Conservation (phyloP, 2,888 invertebrate species). For the Agelastica alni region DNA sequence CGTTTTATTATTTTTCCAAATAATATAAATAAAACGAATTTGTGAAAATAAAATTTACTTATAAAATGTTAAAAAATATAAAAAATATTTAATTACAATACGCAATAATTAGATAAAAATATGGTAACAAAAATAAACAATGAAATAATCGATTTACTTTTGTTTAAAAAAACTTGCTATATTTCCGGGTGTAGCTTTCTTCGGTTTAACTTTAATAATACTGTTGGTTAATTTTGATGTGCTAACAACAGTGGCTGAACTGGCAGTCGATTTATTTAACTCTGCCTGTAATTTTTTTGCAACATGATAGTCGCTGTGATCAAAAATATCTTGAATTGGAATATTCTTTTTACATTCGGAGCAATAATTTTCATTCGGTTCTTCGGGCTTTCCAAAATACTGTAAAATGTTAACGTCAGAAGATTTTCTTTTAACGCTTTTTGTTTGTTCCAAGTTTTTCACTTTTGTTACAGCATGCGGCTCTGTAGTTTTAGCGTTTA, state of each 20-base stretch:
- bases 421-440: slow-evolving; percentile 15
- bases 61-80: too few species aligned
- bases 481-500: neutral
- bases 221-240: too few species aligned
- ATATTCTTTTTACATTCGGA: slow-evolving; percentile 19
- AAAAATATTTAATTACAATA: too few species aligned
- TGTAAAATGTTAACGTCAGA: slow-evolving; percentile 25
- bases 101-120: too few species aligned
- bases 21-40: too few species aligned
- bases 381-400: slow-evolving; percentile 38
- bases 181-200: neutral
- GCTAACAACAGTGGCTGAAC: neutral
- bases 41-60: too few species aligned
- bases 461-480: neutral
- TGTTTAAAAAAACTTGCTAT: slow-evolving; percentile 19
- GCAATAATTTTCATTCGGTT: slow-evolving; percentile 21
- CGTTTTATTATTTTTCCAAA: too few species aligned
- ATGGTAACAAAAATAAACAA: too few species aligned
- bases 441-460: neutral
- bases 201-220: slow-evolving; percentile 12
- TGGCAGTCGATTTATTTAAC: slow-evolving; percentile 56
- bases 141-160: too few species aligned
- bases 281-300: slow-evolving; percentile 76
- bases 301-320: slow-evolving; percentile 82
- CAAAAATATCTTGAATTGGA: slow-evolving; percentile 60